A percentile compares a stretch with the other conserved stretches of the same genome.
Evolutionary conservation across 2,113 vertebrate species (phyloP).

Genomic region (Shinisaurus crocodilurus): DNA sequence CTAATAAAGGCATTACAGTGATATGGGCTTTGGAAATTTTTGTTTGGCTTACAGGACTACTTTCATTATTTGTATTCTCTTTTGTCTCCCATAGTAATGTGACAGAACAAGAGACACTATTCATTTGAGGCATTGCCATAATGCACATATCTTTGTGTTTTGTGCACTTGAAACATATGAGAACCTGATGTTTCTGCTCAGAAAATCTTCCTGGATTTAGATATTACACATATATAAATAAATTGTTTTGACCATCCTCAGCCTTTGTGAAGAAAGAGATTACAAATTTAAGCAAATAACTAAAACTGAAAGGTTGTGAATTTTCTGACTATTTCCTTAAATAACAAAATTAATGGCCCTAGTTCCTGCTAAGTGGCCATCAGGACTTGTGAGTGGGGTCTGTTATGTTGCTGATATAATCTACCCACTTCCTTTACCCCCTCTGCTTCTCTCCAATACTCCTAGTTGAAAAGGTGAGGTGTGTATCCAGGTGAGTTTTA

Average conservation of each 20-base stretch:
- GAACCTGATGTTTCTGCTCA: not conserved
- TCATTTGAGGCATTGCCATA: not conserved
- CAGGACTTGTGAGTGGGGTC: not conserved
- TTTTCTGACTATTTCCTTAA: not conserved
- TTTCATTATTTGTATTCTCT: not conserved
- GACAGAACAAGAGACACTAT: not conserved
- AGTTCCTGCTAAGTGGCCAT: not conserved
- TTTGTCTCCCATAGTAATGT: accelerated
- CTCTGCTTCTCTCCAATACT: not conserved
- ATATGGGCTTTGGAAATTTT: too few species aligned
- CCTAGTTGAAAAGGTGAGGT: not conserved
- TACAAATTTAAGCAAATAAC: not conserved
- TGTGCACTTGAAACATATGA: not conserved
- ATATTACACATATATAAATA: not conserved
- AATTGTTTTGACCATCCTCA: not conserved
- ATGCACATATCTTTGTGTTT: not conserved
- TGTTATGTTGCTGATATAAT: too few species aligned
- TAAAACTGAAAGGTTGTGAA: not conserved
- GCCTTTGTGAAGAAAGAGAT: not conserved
- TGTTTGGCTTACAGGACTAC: too few species aligned
- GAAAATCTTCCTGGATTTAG: not conserved
- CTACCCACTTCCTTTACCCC: too few species aligned
- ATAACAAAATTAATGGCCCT: not conserved
- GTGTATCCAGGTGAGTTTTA: not conserved
- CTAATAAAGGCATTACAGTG: too few species aligned